phyloP scores from a whole-genome alignment of 2,888 invertebrate genomes.

The Plagodis pulveraria region DNA sequence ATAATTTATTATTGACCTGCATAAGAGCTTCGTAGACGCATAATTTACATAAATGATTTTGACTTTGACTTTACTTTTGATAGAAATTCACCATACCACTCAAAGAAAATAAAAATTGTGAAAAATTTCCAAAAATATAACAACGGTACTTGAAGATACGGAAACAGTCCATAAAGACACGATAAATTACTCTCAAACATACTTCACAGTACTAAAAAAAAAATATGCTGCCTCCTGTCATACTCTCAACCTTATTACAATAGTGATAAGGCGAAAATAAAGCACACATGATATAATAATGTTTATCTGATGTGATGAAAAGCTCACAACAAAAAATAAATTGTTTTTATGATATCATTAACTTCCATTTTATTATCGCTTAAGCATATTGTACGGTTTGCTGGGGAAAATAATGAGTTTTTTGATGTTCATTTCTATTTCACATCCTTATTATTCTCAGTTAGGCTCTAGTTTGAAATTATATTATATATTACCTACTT shows the following conservation, averaged over 20 bases:
- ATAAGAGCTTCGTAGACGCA: too few relatives aligned
- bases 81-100: too few relatives aligned
- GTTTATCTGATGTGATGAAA: slow-evolving; percentile 43
- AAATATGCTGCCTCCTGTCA: slow-evolving; percentile 22
- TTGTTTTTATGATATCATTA: slow-evolving; percentile 56
- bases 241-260: slow-evolving; percentile 38
- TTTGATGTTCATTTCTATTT: slow-evolving; percentile 15
- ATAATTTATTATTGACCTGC: too few relatives aligned
- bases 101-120: slow-evolving; percentile 21
- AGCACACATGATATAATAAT: slow-evolving; percentile 35
- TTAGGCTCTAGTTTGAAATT: neutral
- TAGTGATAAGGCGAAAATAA: slow-evolving; percentile 30
- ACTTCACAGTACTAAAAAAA: slow-evolving; percentile 41
- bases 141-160: slow-evolving; percentile 47
- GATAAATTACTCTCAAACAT: slow-evolving; percentile 57
- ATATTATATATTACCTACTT: neutral
- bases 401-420: slow-evolving; percentile 30
- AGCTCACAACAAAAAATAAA: slow-evolving; percentile 47
- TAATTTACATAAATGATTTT: too few relatives aligned
- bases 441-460: neutral
- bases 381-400: slow-evolving; percentile 49
- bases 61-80: too few relatives aligned
- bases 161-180: slow-evolving; percentile 52
- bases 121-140: slow-evolving; percentile 29
- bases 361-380: slow-evolving; percentile 51